Evolutionary conservation across 2,113 vertebrate genomes (phyloP).

Genomic region (Brachionichthys hirsutus): DNA sequence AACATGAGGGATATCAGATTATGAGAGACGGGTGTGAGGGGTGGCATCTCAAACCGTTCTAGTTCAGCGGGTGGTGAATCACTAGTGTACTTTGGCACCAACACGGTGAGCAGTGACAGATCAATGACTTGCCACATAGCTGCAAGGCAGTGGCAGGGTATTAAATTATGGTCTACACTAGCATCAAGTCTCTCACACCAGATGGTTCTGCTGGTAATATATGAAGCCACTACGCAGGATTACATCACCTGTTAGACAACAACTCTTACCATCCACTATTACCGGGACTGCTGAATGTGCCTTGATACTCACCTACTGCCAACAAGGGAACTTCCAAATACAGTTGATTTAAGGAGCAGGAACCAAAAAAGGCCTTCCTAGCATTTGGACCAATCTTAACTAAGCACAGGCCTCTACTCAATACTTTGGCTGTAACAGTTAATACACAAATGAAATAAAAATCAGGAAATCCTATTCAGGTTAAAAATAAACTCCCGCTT

Average conservation of each 20-base stretch:
- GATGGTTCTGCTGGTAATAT: background rate
- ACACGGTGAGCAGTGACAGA: conserved; percentile 42
- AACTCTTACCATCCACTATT: too few species aligned
- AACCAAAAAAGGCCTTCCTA: too few species aligned
- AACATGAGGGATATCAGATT: conserved; percentile 55
- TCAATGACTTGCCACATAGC: conserved; percentile 38
- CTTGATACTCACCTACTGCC: too few species aligned
- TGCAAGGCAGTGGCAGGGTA: conserved; percentile 7
- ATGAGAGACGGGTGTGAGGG: background rate
- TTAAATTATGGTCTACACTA: conserved; percentile 34
- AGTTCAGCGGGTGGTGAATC: conserved; percentile 41
- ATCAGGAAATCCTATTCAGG: too few species aligned
- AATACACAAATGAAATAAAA: too few species aligned
- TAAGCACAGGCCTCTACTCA: too few species aligned
- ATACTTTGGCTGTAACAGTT: too few species aligned
- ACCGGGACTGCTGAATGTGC: too few species aligned
- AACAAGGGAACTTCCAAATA: too few species aligned
- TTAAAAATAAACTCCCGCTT: conserved; percentile 9
- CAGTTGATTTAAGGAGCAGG: too few species aligned
- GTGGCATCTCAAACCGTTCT: conserved; percentile 39
- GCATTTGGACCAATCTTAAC: too few species aligned
- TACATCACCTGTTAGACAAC: too few species aligned
- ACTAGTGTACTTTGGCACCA: conserved; percentile 38
- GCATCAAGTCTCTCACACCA: conserved; percentile 11
- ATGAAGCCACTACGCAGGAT: background rate